Evolutionary conservation across 2,113 vertebrate species (phyloP).

Genomic region (Malurus cyaneus): DNA sequence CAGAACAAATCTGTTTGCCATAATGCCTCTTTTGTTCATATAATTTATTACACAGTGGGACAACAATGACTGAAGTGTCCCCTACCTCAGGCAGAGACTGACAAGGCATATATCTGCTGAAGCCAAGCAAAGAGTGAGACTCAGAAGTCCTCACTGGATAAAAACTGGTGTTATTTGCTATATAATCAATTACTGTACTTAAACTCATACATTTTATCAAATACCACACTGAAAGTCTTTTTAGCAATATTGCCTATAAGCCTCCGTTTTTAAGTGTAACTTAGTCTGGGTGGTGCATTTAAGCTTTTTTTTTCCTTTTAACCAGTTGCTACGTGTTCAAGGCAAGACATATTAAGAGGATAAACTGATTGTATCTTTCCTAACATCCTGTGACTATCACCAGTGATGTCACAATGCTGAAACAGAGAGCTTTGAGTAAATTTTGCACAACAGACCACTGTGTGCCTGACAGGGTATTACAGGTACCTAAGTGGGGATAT

Average conservation of each 20-base stretch:
- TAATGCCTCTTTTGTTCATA: neutral
- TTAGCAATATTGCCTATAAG: neutral
- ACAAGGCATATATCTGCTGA: neutral
- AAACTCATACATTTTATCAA: neutral
- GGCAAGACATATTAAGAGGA: neutral
- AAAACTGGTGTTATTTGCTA: neutral
- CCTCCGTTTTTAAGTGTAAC: neutral
- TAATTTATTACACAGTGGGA: neutral
- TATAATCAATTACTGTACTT: neutral
- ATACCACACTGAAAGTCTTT: neutral
- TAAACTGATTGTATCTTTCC: neutral
- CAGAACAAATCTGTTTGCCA: neutral
- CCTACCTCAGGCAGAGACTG: neutral
- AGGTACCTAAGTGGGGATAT: neutral
- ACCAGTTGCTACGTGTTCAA: neutral
- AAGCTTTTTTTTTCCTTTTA: neutral
- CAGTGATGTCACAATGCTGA: neutral
- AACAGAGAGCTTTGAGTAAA: neutral
- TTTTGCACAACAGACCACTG: neutral
- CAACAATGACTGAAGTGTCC: neutral
- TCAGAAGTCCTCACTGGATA: neutral
- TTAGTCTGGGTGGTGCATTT: neutral
- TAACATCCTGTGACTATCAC: neutral
- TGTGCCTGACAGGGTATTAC: rapidly evolving
- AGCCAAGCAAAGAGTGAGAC: neutral